Conservation (phyloP, 53 echinoderm and acorn worm species). For the Echinometra lucunter region DNA sequence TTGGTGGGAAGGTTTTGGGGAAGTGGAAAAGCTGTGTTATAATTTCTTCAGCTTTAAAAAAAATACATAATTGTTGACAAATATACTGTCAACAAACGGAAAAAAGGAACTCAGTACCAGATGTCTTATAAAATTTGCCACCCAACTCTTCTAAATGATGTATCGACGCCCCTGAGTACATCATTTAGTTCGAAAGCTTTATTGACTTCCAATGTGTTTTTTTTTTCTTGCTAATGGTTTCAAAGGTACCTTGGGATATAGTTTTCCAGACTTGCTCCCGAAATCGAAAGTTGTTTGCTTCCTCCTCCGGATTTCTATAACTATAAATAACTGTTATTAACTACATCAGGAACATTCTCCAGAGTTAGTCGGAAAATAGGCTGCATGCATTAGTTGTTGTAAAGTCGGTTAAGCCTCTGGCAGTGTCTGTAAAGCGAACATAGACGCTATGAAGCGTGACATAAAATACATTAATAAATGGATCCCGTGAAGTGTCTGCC, state of each 20-base stretch:
- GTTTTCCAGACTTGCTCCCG: not conserved
- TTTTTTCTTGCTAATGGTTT: not conserved
- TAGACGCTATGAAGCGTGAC: not conserved
- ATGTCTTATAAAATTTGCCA: not conserved
- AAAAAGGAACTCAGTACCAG: too few species aligned
- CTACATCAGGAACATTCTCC: not conserved
- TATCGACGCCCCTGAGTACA: not conserved
- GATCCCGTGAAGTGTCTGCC: not conserved
- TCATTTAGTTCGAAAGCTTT: not conserved
- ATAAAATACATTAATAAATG: not conserved
- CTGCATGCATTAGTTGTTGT: not conserved
- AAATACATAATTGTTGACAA: too few species aligned
- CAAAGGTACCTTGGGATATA: not conserved
- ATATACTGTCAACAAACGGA: too few species aligned
- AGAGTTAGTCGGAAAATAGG: not conserved
- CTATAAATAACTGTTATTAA: not conserved
- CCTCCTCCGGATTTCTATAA: not conserved
- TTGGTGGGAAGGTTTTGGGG: too few species aligned
- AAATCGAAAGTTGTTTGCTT: not conserved
- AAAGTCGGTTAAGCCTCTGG: constrained; percentile 4
- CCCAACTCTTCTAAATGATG: not conserved
- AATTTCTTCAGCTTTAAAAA: not conserved
- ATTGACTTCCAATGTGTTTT: not conserved
- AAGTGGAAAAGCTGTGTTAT: too few species aligned
- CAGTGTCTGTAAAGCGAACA: not conserved